Evolutionary conservation across 2,797 vertebrate genomes (phyloP), one percentile per base, ranked within the genome.

Genomic region (Babyrousa celebensis): DNA sequence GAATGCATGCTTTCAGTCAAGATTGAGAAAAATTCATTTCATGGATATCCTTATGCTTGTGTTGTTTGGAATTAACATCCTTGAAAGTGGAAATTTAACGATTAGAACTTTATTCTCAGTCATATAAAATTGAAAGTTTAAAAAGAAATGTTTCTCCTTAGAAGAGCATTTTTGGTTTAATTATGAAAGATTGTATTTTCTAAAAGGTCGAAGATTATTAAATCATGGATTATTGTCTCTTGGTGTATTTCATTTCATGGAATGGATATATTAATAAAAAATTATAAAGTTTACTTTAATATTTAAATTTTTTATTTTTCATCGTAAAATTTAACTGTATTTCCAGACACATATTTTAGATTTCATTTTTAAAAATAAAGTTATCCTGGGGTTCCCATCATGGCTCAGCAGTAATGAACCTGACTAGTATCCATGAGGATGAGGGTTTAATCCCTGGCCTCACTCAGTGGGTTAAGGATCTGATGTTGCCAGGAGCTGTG

Each of bases 231-330:
- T 80, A 5, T 90, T 87, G 18, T 85, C 78, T 96, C 4, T 80
- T 82, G n/a, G 6, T 85, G 1, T 68, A 65, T 83, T 84, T 96
- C 20, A 67, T 54, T 85, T 71, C 65, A 70, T 80, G 17, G 60
- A 93, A 78, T 91, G 20, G 25, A 79, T 63, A 48, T 60, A 60
- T 32, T 84, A 68, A 54, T 74, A 84, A 70, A 89, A 83, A 70
- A 56, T 78, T 88, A 5, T 54, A 32, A 83, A 84, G 6, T 18
- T 89, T 94, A 75, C 65, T 48, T 74, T 80, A 78, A 25, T 89
- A 43, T 89, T 82, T 90, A 83, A 67, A 92, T 83, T 82, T 92
- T 89, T 93, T 90, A n/a, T 91, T 75, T 74, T 79, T 78, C 16
- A 27, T 71, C 4, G 58, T 79, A 91, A 86, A 92, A 95, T 62